Evolutionary conservation across 2,888 invertebrate genomes (phyloP).

Genomic region (Melipona bicolor): DNA sequence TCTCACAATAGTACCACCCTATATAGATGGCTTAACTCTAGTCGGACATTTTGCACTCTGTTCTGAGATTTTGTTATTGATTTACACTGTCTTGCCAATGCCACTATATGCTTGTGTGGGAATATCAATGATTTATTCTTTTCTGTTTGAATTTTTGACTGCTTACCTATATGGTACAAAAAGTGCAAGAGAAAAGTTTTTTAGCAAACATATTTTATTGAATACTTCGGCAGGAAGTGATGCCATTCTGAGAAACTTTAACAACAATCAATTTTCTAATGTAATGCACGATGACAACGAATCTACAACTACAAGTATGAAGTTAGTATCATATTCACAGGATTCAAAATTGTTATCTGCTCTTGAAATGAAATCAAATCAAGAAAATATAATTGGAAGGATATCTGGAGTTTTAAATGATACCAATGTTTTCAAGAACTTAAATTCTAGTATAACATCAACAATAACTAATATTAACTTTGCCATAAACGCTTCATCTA

Average conservation of each 20-base stretch:
- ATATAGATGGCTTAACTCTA: slow-evolving; percentile 88
- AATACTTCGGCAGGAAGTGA: slow-evolving; percentile 42
- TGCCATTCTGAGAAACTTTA: slow-evolving; percentile 35
- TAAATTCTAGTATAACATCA: slow-evolving; percentile 65
- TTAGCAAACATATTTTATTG: slow-evolving; percentile 35
- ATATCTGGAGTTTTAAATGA: slow-evolving; percentile 57
- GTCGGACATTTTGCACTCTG: slow-evolving; percentile 93
- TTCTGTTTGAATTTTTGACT: slow-evolving; percentile 92
- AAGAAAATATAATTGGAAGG: slow-evolving; percentile 47
- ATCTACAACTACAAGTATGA: slow-evolving; percentile 45
- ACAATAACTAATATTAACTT: slow-evolving; percentile 47
- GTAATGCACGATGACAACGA: slow-evolving; percentile 61
- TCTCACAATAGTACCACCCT: slow-evolving; percentile 85
- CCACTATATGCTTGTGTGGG: slow-evolving; percentile 93
- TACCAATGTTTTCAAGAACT: slow-evolving; percentile 58
- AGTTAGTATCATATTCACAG: slow-evolving; percentile 39
- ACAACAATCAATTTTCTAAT: slow-evolving; percentile 49
- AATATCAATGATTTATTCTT: slow-evolving; percentile 93
- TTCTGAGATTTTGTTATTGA: slow-evolving; percentile 94
- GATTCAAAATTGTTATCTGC: slow-evolving; percentile 59
- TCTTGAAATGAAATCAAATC: slow-evolving; percentile 50
- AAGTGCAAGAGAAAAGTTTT: slow-evolving; percentile 52
- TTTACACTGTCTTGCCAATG: slow-evolving; percentile 97
- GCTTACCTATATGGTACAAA: slow-evolving; percentile 75
- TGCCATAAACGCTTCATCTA: slow-evolving; percentile 46